These are phyloP conservation scores for Cathartes aura DNA, from an alignment of 2,113 vertebrate species.

Conservation along the genomic window DNA sequence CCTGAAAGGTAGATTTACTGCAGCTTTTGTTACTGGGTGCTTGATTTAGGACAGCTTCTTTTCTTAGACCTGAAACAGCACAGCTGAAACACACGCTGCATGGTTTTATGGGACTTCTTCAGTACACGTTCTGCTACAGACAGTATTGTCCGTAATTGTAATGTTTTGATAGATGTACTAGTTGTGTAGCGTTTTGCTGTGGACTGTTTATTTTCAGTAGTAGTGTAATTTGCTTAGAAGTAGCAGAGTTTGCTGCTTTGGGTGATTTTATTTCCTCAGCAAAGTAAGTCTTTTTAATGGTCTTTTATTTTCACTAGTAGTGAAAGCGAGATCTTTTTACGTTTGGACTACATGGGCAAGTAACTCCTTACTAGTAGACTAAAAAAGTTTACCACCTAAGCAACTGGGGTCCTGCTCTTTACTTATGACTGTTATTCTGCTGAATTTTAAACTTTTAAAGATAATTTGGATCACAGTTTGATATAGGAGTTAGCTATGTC, in stretches of 20 bases:
- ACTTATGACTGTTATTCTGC: not conserved
- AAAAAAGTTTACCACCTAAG: not conserved
- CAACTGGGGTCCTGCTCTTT: not conserved
- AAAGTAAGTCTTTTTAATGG: not conserved
- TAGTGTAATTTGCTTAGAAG: not conserved
- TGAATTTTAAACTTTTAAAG: not conserved
- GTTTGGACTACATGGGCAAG: not conserved
- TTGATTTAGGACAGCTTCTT: conserved; percentile 31
- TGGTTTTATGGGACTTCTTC: not conserved
- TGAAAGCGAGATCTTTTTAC: not conserved
- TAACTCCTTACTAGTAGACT: not conserved
- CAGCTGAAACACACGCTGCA: not conserved
- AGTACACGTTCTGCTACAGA: not conserved
- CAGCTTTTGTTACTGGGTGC: conserved; percentile 21
- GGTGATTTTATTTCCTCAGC: not conserved
- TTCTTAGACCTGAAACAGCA: not conserved
- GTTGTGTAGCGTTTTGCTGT: not conserved
- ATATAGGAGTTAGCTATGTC: not conserved
- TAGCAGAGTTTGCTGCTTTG: not conserved
- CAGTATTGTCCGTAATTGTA: not conserved
- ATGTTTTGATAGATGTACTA: not conserved
- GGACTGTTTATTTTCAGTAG: not conserved
- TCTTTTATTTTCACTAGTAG: not conserved
- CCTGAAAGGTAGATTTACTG: conserved; percentile 40
- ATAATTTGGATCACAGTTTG: not conserved